Conservation (phyloP, 2,113 vertebrate genomes). For the Actenoides hombroni region DNA sequence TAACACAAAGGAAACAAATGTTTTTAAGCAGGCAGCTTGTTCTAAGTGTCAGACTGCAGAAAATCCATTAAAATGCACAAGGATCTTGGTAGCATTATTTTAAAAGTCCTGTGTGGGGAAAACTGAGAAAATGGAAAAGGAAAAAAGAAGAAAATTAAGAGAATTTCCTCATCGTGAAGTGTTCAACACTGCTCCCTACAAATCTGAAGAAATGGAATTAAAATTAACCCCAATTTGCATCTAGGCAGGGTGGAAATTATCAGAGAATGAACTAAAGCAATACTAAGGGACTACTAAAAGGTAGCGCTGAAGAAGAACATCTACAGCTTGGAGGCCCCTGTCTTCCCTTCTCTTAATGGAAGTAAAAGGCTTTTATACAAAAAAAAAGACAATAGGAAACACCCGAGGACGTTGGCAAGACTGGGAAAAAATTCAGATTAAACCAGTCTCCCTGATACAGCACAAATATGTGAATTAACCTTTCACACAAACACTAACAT, state of each 20-base stretch:
- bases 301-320: neutral
- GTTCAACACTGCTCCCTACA: neutral
- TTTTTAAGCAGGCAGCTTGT: neutral
- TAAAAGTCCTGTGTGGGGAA: neutral
- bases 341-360: neutral
- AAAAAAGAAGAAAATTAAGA: neutral
- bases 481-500: neutral
- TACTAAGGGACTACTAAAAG: neutral
- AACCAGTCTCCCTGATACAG: neutral
- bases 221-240: neutral
- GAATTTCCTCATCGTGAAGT: neutral
- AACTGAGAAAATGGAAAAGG: neutral
- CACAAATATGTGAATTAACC: accelerated
- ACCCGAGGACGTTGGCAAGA: neutral
- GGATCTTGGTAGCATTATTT: neutral
- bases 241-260: neutral
- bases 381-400: neutral
- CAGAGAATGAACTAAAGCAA: neutral
- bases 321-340: neutral
- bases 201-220: neutral
- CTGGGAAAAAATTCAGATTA: neutral
- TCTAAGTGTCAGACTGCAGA: neutral
- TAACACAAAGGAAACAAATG: neutral
- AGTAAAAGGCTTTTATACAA: neutral
- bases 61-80: neutral